Evolutionary conservation across 2,888 invertebrate genomes (phyloP), one percentile per base, ranked within the genome.

Genomic region (Eristalis tenax): DNA sequence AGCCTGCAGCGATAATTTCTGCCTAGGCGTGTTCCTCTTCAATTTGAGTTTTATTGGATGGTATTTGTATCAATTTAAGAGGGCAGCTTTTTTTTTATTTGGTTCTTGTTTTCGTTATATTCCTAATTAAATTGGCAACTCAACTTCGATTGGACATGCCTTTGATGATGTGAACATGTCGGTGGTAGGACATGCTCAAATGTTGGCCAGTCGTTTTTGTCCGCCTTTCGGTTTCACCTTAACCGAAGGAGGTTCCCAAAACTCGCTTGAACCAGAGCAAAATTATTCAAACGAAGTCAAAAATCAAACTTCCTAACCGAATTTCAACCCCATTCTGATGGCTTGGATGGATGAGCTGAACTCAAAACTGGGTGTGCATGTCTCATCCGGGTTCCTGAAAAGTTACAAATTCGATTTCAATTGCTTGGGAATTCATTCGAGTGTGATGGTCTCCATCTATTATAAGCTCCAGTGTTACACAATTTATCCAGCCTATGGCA

Each of bases 241-340:
- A 69, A 69, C 23, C 61, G 61, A 59, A 59, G 18, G 61, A 59
- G 66, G 56, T 22, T 5, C 18, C 50, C 61, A 13, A 18, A 40
- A 40, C 4, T 65, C n/a, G 50, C 65, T 50, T 66, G 40, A 38
- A 8, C 57, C 40, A 32, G n/a, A 71, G 35, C 40, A 66, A 28
- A 32, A 64, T 64, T 57, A 81, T 56, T 28, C 40, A 64, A 63
- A 81, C 64, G 70, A 59, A 81, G 63, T 22, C 69, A 74, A 70
- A 86, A 74, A 78, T 70, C 82, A 86, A 82, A 82, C 59, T 82
- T 86, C 35, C 61, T 70, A 82, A 74, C 65, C 28, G 11, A 74
- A 78, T 86, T 82, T 61, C 15, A n/a, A 50, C 26, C 59, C 18
- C 50, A 50, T 50, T 50, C n/a, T 18, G 50, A 18, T 18, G 18